Evolutionary conservation across 1,140 invertebrate genomes (phyloP).

Genomic region (Drosophila parabipectinata): DNA sequence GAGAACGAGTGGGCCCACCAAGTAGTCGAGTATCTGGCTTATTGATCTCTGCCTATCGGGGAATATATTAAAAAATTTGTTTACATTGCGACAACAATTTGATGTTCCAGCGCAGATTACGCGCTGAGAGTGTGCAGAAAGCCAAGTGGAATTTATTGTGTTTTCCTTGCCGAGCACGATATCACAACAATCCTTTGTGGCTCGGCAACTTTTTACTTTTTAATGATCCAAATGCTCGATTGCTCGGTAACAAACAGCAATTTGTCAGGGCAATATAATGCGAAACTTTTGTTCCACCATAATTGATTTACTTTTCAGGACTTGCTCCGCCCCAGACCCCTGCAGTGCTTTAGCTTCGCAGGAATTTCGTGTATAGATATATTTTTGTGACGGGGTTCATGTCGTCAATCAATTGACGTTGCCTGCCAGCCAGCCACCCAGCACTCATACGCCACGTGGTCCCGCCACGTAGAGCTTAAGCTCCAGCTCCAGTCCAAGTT

Average conservation of each 20-base stretch:
- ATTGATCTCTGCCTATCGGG: slow-evolving; percentile 59
- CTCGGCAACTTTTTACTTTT: slow-evolving; percentile 53
- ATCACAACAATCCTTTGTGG: slow-evolving; percentile 57
- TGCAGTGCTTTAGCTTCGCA: neutral
- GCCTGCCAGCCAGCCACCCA: slow-evolving; percentile 31
- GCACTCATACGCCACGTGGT: slow-evolving; percentile 76
- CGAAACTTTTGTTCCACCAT: slow-evolving; percentile 55
- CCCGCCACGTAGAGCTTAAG: neutral
- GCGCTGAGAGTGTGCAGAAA: slow-evolving; percentile 13
- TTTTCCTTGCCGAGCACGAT: slow-evolving; percentile 30
- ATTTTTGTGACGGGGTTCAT: slow-evolving; percentile 27
- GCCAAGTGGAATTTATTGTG: slow-evolving; percentile 63
- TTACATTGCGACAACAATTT: slow-evolving; percentile 68
- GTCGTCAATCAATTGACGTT: slow-evolving; percentile 76
- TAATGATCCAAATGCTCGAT: slow-evolving; percentile 63
- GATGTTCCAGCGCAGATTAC: slow-evolving; percentile 49
- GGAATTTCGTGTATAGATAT: slow-evolving; percentile 1
- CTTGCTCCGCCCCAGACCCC: neutral
- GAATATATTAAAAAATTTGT: slow-evolving; percentile 58
- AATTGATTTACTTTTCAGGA: slow-evolving; percentile 75
- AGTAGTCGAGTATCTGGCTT: slow-evolving; percentile 31
- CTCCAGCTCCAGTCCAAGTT: slow-evolving; percentile 19
- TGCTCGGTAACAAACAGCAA: slow-evolving; percentile 60
- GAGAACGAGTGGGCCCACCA: slow-evolving; percentile 39
- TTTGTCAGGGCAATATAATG: slow-evolving; percentile 62